A percentile compares a stretch with the other conserved stretches of the same genome.
Evolutionary conservation across 2,888 invertebrate species (phyloP).

Genomic region (Anoplius nigerrimus): DNA sequence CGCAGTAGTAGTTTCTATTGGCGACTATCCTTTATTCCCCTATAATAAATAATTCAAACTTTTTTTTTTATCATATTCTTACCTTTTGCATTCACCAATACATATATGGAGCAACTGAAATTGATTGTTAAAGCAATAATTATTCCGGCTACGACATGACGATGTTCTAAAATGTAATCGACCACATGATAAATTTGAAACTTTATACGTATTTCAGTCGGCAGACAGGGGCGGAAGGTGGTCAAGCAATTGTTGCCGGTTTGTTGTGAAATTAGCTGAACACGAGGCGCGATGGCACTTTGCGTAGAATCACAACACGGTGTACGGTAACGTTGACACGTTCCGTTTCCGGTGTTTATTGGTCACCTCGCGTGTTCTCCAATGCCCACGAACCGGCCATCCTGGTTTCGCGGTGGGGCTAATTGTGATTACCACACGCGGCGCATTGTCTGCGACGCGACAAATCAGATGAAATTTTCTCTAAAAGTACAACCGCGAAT

Average conservation of each 20-base stretch:
- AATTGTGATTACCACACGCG: constrained; percentile 20
- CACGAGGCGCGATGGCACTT: constrained; percentile 52
- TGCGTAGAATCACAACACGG: constrained; percentile 56
- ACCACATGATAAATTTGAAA: too few relatives aligned
- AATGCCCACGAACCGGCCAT: constrained; percentile 8
- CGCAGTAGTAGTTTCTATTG: too few relatives aligned
- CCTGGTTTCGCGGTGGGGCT: constrained; percentile 5
- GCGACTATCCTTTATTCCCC: too few relatives aligned
- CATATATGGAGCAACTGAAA: too few relatives aligned
- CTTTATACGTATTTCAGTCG: not conserved
- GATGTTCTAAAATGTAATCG: too few relatives aligned
- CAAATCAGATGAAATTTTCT: not conserved
- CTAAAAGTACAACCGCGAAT: too few relatives aligned
- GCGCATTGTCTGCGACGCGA: not conserved
- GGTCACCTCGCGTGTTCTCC: constrained; percentile 46
- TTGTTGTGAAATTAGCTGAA: constrained; percentile 59
- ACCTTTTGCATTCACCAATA: too few relatives aligned
- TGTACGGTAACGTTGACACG: constrained; percentile 67
- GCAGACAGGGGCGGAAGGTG: constrained; percentile 3
- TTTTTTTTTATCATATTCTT: too few relatives aligned
- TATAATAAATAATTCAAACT: too few relatives aligned
- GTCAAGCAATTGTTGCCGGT: constrained; percentile 37
- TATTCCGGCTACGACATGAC: too few relatives aligned
- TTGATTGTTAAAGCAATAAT: too few relatives aligned
- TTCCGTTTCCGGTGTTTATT: constrained; percentile 71